Percentiles rank a stretch among this genome's conserved stretches.
Evolutionary conservation across 2,888 invertebrate species (phyloP).

Genomic region (Conistra vaccinii): DNA sequence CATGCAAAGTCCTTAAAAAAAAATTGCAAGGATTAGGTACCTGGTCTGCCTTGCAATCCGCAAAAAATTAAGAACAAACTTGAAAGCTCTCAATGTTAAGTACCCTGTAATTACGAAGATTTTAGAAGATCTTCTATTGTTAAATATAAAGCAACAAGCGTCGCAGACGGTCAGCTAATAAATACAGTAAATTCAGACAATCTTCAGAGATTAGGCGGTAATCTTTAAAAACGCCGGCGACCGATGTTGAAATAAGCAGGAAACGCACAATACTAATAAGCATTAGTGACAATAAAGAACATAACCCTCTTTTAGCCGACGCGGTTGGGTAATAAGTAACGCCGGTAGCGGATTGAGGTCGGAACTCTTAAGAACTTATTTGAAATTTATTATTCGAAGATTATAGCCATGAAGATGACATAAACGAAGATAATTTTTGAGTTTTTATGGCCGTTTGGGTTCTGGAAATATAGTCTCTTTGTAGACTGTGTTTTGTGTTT

Average conservation of each 20-base stretch:
- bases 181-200: conserved; percentile 43
- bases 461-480: conserved; percentile 42
- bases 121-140: conserved; percentile 20
- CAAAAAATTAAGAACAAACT: conserved; percentile 46
- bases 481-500: conserved; percentile 7
- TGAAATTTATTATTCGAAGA: conserved; percentile 61
- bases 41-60: conserved; percentile 1
- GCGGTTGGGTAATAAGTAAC: conserved; percentile 65
- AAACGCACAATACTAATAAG: conserved; percentile 75
- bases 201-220: conserved; percentile 56
- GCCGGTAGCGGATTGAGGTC: conserved; percentile 72
- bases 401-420: conserved; percentile 56
- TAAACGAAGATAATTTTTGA: conserved; percentile 48
- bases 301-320: conserved; percentile 48
- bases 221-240: conserved; percentile 61
- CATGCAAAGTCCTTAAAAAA: background rate
- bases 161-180: conserved; percentile 20
- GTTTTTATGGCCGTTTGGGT: conserved; percentile 41
- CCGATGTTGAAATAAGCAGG: conserved; percentile 70
- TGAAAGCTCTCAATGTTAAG: conserved; percentile 44
- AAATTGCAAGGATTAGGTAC: conserved; percentile 21
- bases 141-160: conserved; percentile 14
- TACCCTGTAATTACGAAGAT: conserved; percentile 50
- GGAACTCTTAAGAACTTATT: conserved; percentile 52
- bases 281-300: conserved; percentile 68